phyloP scores from a whole-genome alignment of 2,888 invertebrate species.

The Drosophila nigricruria region DNA sequence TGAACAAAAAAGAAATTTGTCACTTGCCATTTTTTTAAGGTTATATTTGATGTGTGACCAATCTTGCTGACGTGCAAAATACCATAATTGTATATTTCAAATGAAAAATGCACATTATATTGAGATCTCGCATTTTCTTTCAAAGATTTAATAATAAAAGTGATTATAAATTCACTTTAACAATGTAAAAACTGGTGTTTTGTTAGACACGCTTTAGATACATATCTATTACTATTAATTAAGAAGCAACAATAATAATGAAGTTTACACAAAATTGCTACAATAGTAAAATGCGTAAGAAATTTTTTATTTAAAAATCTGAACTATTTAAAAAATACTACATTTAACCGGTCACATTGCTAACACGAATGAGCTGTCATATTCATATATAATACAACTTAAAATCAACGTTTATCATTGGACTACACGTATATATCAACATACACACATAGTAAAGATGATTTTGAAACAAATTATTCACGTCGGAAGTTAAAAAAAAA shows the following conservation, averaged over 20 bases:
- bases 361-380: conserved; percentile 43
- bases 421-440: neutral
- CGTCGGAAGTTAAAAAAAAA: neutral
- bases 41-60: conserved; percentile 72
- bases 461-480: neutral
- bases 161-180: neutral
- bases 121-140: neutral
- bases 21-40: conserved; percentile 81
- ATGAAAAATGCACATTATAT: conserved; percentile 1
- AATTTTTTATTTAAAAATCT: neutral
- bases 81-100: conserved; percentile 7
- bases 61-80: conserved; percentile 43
- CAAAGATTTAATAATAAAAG: neutral
- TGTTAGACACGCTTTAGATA: neutral
- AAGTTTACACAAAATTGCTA: neutral
- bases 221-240: neutral
- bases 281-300: neutral
- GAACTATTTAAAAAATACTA: conserved; percentile 25
- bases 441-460: neutral
- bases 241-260: neutral
- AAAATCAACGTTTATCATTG: neutral
- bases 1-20: conserved; percentile 78
- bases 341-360: conserved; percentile 48
- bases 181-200: neutral
- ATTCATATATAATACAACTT: conserved; percentile 33